phyloP scores from a whole-genome alignment of 2,113 vertebrate genomes.

The Pollimyrus isidori region DNA sequence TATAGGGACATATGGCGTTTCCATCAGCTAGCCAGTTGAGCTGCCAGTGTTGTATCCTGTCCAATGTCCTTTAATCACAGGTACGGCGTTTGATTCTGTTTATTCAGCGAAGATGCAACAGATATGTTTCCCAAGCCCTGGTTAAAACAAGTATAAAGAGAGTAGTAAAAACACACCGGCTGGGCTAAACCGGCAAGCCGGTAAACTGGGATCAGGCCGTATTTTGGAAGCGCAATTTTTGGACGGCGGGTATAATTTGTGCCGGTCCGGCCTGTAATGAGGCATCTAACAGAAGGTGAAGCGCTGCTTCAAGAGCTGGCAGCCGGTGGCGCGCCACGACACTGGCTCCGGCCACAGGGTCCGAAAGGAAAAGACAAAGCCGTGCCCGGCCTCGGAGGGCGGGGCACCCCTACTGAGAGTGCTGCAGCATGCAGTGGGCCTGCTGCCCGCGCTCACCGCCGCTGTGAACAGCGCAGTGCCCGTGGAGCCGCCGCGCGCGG shows the following conservation, averaged over 20 bases:
- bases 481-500: not conserved
- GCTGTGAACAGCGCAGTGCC: not conserved
- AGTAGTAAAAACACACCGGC: not conserved
- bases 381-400: constrained; percentile 29
- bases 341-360: constrained; percentile 37
- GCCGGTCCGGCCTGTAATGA: constrained; percentile 5
- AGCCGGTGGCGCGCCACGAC: constrained; percentile 21
- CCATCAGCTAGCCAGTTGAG: not conserved
- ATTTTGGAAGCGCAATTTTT: constrained; percentile 19
- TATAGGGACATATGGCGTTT: constrained; percentile 13
- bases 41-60: not conserved
- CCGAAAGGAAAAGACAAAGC: not conserved
- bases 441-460: not conserved
- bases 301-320: constrained; percentile 30
- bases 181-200: not conserved
- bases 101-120: not conserved
- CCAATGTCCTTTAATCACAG: not conserved
- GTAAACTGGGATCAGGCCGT: constrained; percentile 4
- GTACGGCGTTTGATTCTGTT: not conserved
- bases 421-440: not conserved
- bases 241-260: constrained; percentile 27
- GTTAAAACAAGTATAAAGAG: not conserved
- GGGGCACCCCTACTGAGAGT: not conserved
- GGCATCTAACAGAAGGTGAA: constrained; percentile 31
- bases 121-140: not conserved